Conservation (phyloP, 2,113 vertebrate species). For the Aegotheles bennettii region DNA sequence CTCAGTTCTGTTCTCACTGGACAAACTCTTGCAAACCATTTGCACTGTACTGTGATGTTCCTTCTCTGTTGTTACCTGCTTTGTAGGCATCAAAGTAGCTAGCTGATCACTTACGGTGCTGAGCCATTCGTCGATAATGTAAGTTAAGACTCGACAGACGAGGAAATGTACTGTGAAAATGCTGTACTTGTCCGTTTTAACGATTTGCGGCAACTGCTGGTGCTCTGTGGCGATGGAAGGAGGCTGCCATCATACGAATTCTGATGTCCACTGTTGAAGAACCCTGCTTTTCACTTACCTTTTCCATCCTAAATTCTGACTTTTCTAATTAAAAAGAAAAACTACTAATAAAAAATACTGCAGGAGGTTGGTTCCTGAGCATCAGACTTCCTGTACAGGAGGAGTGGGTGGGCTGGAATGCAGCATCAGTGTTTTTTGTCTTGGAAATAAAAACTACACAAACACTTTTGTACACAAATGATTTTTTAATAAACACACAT, state of each 20-base stretch:
- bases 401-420: constrained; percentile 13
- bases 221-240: constrained; percentile 61
- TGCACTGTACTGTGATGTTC: constrained; percentile 22
- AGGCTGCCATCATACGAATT: constrained; percentile 40
- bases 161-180: constrained; percentile 53
- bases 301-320: constrained; percentile 48
- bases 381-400: constrained; percentile 51
- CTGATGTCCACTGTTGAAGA: constrained; percentile 49
- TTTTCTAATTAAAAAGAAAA: background rate
- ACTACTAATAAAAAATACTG: constrained; percentile 6
- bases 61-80: constrained; percentile 56
- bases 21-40: background rate
- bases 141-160: constrained; percentile 24
- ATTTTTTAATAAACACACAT: constrained; percentile 77
- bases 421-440: constrained; percentile 57
- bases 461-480: constrained; percentile 76
- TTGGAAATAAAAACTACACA: constrained; percentile 69
- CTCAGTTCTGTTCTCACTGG: background rate
- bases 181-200: constrained; percentile 19
- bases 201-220: constrained; percentile 34
- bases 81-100: constrained; percentile 39
- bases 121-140: constrained; percentile 15
- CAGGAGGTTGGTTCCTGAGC: constrained; percentile 53
- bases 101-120: background rate
- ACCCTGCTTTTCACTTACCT: constrained; percentile 49